These are phyloP conservation scores for Harpegnathos saltator DNA, from an alignment of 1,140 invertebrate genomes.

Conservation along the genomic window DNA sequence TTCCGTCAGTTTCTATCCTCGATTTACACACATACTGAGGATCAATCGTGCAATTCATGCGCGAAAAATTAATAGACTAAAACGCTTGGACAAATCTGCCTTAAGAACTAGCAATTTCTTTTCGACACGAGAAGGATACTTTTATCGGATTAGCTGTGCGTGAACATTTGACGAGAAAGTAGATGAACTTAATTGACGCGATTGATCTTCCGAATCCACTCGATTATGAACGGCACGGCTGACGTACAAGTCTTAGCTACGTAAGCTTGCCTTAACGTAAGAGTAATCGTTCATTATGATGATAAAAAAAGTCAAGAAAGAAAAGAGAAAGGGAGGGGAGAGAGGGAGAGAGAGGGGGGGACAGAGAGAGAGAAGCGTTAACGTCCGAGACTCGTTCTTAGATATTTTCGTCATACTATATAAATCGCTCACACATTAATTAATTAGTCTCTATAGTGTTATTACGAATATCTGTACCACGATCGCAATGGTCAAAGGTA, in stretches of 20 bases:
- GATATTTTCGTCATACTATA: slow-evolving; percentile 30
- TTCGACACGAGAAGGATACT: not conserved
- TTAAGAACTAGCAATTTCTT: not conserved
- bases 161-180: slow-evolving; percentile 1
- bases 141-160: not conserved
- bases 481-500: slow-evolving; percentile 8
- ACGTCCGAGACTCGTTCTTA: slow-evolving; percentile 43
- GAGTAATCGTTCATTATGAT: slow-evolving; percentile 63
- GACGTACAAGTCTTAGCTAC: slow-evolving; percentile 45
- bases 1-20: not conserved
- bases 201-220: slow-evolving; percentile 11
- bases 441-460: slow-evolving; percentile 44
- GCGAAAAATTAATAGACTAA: not conserved
- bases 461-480: slow-evolving; percentile 35
- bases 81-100: not conserved
- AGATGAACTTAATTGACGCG: not conserved
- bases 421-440: slow-evolving; percentile 22
- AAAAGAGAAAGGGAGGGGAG: not conserved
- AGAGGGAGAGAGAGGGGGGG: too few species aligned
- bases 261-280: slow-evolving; percentile 69
- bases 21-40: not conserved
- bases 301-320: slow-evolving; percentile 7
- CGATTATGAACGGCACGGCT: slow-evolving; percentile 34
- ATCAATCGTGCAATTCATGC: not conserved
- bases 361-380: slow-evolving; percentile 7